Evolutionary conservation across 2,888 invertebrate genomes (phyloP), one percentile per base, ranked within the genome.

Genomic region (Pasiphila rectangulata): DNA sequence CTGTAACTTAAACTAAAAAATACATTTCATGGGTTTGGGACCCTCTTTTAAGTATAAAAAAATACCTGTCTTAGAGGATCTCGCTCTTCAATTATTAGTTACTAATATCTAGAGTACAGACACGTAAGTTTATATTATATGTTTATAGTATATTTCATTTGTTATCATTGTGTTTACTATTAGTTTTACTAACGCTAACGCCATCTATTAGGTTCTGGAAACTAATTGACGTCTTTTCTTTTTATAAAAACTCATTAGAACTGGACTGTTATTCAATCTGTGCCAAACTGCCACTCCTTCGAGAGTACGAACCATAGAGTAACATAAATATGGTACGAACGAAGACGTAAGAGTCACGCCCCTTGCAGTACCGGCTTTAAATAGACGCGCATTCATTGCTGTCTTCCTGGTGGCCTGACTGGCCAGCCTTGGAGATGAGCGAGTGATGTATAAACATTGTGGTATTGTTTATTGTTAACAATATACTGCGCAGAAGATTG

Each of bases 331-430:
- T 61, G 64, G 64, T 62, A 57, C 67, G 65, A 62, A 67, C 6
- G 64, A 15, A 55, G 46, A 67, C 64, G 63, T 63, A 64, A 67
- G 48, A 64, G 67, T 59, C 68, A 66, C 67, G 68, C 72, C 73
- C 59, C 58, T 55, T 52, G 48, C 29, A 42, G 19, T 50, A 50
- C 51, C 35, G 54, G 42, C 64, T 74, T 74, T 66, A 70, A 74
- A 74, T 76, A 76, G 59, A 58, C 43, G 57, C 37, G 59, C 64
- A 65, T 73, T 69, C 72, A 73, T 65, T 59, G 67, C 64, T 57
- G 48, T 67, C 76, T 82, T 82, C 80, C 82, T 76, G 69, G 65
- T 79, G 69, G 70, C 65, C 63, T 72, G 72, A 70, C 57, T 52
- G 32, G 25, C 32, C 54, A 63, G 60, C 75, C 75, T 78, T 78